phyloP scores from a whole-genome alignment of 1,140 invertebrate species.

The Halictus rubicundus region DNA sequence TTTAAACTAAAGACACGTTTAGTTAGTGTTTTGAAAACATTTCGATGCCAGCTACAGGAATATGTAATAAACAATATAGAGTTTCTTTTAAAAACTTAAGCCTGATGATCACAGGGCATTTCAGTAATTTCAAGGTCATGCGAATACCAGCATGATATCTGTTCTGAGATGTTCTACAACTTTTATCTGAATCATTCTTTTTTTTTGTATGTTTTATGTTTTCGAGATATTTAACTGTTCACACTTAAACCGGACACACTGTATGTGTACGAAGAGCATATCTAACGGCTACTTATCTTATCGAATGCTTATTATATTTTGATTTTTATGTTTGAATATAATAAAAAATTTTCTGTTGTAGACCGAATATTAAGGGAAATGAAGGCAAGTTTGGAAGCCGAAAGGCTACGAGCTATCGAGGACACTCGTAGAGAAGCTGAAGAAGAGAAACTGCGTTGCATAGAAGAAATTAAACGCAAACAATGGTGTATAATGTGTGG shows the following conservation, averaged over 20 bases:
- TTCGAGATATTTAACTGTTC: too few species aligned
- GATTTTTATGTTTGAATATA: slow-evolving; percentile 3
- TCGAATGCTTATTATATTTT: background rate
- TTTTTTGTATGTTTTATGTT: too few species aligned
- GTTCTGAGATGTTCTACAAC: too few species aligned
- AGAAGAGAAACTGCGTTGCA: slow-evolving; percentile 83
- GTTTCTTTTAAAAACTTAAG: background rate
- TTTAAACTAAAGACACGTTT: background rate
- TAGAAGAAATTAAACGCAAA: slow-evolving; percentile 89
- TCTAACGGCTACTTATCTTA: too few species aligned
- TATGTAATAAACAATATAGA: background rate
- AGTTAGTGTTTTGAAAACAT: background rate
- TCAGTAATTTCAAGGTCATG: too few species aligned
- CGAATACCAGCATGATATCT: too few species aligned
- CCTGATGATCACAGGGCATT: too few species aligned
- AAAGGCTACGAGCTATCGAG: slow-evolving; percentile 83
- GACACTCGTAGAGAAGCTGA: slow-evolving; percentile 84
- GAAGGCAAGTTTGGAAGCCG: slow-evolving; percentile 84
- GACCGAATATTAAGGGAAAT: slow-evolving; percentile 84
- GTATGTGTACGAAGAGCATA: too few species aligned
- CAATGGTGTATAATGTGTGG: slow-evolving; percentile 94
- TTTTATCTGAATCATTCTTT: too few species aligned
- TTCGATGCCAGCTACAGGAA: background rate
- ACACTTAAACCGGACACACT: too few species aligned
- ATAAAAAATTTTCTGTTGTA: slow-evolving; percentile 48